Percentiles rank a stretch among this genome's conserved stretches.
Conservation (phyloP, 2,113 vertebrate genomes). For the Suncus etruscus region DNA sequence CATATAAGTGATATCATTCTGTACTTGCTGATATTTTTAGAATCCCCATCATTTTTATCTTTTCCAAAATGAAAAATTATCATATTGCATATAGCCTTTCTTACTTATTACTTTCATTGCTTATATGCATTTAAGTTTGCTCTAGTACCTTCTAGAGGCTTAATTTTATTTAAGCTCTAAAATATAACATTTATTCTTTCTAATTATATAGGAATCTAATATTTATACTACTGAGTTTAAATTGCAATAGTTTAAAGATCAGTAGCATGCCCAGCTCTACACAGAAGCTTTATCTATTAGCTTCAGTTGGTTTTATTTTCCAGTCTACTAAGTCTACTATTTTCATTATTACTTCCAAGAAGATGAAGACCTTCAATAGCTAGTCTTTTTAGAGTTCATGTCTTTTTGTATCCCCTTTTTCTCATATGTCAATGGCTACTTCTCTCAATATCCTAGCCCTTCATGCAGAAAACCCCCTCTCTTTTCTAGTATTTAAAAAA, state of each 20-base stretch:
- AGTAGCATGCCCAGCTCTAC: neutral
- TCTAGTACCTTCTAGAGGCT: neutral
- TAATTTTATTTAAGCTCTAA: neutral
- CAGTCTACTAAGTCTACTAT: neutral
- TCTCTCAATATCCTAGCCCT: neutral
- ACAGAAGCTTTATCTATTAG: neutral
- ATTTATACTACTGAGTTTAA: slow-evolving; percentile 5
- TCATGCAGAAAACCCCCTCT: neutral
- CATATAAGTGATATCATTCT: too few species aligned
- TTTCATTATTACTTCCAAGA: neutral
- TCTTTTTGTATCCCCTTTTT: neutral
- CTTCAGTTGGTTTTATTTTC: slow-evolving; percentile 4
- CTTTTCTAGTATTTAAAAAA: neutral
- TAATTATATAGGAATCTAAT: neutral
- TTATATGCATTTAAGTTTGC: neutral
- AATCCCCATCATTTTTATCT: neutral
- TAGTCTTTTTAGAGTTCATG: slow-evolving; percentile 13
- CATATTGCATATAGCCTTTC: neutral
- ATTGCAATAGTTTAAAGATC: neutral
- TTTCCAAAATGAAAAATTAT: neutral
- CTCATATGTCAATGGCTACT: neutral
- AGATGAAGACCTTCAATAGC: neutral
- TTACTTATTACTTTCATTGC: neutral
- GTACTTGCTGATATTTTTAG: neutral
- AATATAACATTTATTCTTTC: neutral